Evolutionary conservation across 1,140 invertebrate genomes (phyloP).

Genomic region (Andricus grossulariae): DNA sequence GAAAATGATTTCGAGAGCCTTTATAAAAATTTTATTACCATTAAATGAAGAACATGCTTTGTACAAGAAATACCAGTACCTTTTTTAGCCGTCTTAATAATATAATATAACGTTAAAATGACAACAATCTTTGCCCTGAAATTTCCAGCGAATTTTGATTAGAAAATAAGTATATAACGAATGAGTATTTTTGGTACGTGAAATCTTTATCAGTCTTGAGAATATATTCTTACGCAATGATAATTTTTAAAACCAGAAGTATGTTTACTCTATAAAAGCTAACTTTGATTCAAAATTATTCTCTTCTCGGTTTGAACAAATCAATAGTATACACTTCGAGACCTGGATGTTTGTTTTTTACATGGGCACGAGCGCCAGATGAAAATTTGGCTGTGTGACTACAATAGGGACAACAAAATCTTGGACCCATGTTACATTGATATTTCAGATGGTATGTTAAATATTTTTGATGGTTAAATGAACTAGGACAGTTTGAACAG

Average conservation of each 20-base stretch:
- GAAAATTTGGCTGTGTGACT: slow-evolving; percentile 48
- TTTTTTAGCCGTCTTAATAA: no score
- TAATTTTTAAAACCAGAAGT: no score
- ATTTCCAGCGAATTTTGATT: no score
- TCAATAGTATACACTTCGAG: slow-evolving; percentile 6
- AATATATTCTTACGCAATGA: no score
- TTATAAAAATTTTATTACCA: background rate
- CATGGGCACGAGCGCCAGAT: background rate
- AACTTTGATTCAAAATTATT: background rate
- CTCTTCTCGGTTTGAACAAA: background rate
- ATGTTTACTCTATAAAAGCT: no score
- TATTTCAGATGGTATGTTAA: slow-evolving; percentile 75
- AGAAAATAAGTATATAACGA: no score
- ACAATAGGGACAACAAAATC: slow-evolving; percentile 85
- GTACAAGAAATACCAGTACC: no score
- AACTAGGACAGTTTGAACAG: slow-evolving; percentile 52
- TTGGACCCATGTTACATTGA: slow-evolving; percentile 86
- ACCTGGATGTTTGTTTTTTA: slow-evolving; percentile 11
- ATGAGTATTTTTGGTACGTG: no score
- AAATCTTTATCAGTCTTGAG: no score
- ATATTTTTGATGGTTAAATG: slow-evolving; percentile 48
- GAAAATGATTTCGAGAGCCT: background rate
- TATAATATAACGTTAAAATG: no score
- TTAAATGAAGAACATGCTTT: no score
- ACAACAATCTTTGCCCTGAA: no score